Conservation (phyloP, 2,888 invertebrate genomes). For the Philonicus albiceps region DNA sequence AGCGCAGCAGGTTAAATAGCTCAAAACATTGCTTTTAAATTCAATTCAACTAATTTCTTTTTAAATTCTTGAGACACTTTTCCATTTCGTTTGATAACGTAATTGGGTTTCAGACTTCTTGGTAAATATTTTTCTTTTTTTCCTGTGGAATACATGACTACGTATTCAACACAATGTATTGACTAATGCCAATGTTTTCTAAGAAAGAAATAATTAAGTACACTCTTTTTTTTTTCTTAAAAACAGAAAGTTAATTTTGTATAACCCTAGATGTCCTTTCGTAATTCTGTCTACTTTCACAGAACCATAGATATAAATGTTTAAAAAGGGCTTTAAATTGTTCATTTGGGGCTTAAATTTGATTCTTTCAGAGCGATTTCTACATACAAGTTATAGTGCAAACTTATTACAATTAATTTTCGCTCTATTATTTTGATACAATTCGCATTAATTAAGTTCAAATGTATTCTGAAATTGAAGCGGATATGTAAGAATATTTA, state of each 20-base stretch:
- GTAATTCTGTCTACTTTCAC: neutral
- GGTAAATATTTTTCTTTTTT: neutral
- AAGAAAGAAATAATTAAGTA: neutral
- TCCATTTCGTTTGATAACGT: too few species aligned
- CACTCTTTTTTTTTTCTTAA: too few species aligned
- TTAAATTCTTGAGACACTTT: neutral
- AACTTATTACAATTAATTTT: neutral
- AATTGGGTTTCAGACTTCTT: too few species aligned
- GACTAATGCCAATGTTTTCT: neutral
- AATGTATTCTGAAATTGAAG: neutral
- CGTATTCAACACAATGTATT: neutral
- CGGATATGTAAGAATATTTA: neutral
- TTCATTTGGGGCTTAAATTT: neutral
- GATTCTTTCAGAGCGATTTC: neutral
- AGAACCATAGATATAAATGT: neutral
- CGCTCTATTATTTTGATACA: neutral
- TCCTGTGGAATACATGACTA: neutral
- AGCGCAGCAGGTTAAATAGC: too few species aligned
- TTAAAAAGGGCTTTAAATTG: neutral
- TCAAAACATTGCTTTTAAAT: too few species aligned
- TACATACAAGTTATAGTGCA: neutral
- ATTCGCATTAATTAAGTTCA: neutral
- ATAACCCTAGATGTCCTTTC: neutral
- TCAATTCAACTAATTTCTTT: too few species aligned
- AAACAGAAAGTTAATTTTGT: neutral